Evolutionary conservation across 2,113 vertebrate species (phyloP).

Genomic region (Percina caprodes): DNA sequence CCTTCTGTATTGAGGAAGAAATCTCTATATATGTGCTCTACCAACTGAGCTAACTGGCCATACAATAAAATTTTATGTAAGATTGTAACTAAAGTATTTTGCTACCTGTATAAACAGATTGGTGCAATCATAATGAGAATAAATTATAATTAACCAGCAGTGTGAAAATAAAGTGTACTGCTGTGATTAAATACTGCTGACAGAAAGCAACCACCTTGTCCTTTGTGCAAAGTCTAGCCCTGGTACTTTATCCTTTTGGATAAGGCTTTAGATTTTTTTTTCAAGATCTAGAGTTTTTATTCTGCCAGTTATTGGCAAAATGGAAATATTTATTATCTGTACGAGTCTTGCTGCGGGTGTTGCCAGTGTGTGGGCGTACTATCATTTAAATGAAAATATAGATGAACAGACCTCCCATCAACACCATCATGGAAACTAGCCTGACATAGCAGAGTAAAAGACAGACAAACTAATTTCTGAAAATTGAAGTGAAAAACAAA

Average conservation of each 20-base stretch:
- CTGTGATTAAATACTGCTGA: not conserved
- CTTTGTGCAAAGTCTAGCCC: not conserved
- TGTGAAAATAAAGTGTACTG: not conserved
- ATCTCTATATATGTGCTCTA: no score
- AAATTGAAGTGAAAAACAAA: not conserved
- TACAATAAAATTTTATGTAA: not conserved
- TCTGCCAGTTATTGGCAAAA: conserved; percentile 7
- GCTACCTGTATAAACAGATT: conserved; percentile 1
- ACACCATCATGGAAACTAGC: not conserved
- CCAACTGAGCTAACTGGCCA: no score
- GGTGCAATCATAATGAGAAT: not conserved
- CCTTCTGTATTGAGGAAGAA: no score
- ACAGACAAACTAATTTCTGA: not conserved
- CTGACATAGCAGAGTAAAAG: not conserved
- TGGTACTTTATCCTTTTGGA: not conserved
- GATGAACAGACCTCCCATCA: conserved; percentile 2
- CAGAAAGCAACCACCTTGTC: not conserved
- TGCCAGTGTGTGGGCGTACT: conserved; percentile 54
- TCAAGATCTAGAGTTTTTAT: not conserved
- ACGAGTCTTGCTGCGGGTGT: not conserved
- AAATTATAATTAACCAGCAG: not conserved
- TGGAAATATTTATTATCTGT: conserved; percentile 30
- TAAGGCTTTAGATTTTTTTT: not conserved
- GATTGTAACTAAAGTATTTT: not conserved
- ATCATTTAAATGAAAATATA: conserved; percentile 58